Base-by-base conservation (phyloP, 2,113 vertebrate species). In the Falco punctatus region DNA sequence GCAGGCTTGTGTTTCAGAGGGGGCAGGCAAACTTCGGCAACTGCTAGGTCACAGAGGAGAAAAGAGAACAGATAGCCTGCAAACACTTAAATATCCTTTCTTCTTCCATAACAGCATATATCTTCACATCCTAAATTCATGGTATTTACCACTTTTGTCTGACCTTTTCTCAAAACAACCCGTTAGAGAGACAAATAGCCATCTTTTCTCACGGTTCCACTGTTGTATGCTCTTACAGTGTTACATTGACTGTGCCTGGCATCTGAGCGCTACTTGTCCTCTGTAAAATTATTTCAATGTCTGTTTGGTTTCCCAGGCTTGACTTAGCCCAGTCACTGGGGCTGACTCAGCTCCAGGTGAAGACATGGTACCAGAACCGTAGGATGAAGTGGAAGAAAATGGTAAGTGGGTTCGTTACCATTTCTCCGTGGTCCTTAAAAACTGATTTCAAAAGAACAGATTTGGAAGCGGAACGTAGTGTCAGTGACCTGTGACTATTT, bases 381-480 rank as follows among this genome's bases (percentile, higher is more conserved):
- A 98, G 99, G 64, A 99, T 99, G 99, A 99, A 99, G 96, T 99
- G 99, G 99, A 99, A 99, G 97, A 99, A 99, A 98, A 99, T 99
- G 99, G 99, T 99, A 97, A 98, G 98, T 75, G 74, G 74, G 14
- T 30, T 71, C 1, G 1, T 58, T 80, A 30, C 12, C 26, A 6
- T 40, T 71, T 40, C 32, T 58, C 57, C 13, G 1, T 9, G 35
- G 5, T 22, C 61, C 44, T 79, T 64, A 75, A 54, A 86, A 79
- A 52, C 22, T 26, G 15, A 6, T 64, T 59, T 52, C 30, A 44
- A 48, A 69, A 74, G 48, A 54, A 30, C 9, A 15, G 15, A 13
- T 80, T 35, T 69, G 49, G 61, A 82, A 83, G 52, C 83, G 61
- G 65, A 79, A 72, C 19, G 2, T 3, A 40, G 20, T 49, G 35